Evolutionary conservation across 1,140 invertebrate species (phyloP).

Genomic region (Drosophila sproati): DNA sequence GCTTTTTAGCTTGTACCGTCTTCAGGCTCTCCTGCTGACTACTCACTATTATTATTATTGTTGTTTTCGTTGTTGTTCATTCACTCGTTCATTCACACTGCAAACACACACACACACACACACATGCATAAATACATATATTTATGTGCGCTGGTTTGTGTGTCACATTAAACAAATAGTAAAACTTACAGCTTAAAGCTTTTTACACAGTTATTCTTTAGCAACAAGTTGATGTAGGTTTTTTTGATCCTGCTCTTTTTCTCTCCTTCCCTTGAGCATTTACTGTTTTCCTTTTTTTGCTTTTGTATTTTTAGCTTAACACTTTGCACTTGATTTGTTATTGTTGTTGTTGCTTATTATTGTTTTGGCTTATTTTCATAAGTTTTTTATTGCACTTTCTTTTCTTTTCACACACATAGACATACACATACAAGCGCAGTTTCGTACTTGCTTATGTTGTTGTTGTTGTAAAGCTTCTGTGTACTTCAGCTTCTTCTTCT

Average conservation of each 20-base stretch:
- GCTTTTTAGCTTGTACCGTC: slow-evolving; percentile 55
- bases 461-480: slow-evolving; percentile 20
- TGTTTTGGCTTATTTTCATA: slow-evolving; percentile 37
- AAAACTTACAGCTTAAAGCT: slow-evolving; percentile 48
- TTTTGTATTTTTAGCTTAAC: slow-evolving; percentile 42
- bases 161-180: slow-evolving; percentile 52
- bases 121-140: neutral
- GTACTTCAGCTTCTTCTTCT: slow-evolving; percentile 30
- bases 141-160: slow-evolving; percentile 21
- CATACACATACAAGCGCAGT: neutral
- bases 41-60: slow-evolving; percentile 18
- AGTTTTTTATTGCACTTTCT: slow-evolving; percentile 77
- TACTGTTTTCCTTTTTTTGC: slow-evolving; percentile 45
- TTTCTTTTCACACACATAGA: slow-evolving; percentile 46
- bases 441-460: slow-evolving; percentile 9
- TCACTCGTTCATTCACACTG: slow-evolving; percentile 72
- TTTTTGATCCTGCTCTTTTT: slow-evolving; percentile 15
- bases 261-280: slow-evolving; percentile 21
- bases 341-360: slow-evolving; percentile 39
- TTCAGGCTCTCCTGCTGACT: slow-evolving; percentile 16
- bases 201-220: slow-evolving; percentile 55
- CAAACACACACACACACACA: slow-evolving; percentile 14
- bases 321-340: slow-evolving; percentile 71
- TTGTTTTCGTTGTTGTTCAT: slow-evolving; percentile 41
- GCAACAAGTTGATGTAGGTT: slow-evolving; percentile 47